Evolutionary conservation across 2,797 vertebrate species (phyloP).

Genomic region (Anguilla marmorata): DNA sequence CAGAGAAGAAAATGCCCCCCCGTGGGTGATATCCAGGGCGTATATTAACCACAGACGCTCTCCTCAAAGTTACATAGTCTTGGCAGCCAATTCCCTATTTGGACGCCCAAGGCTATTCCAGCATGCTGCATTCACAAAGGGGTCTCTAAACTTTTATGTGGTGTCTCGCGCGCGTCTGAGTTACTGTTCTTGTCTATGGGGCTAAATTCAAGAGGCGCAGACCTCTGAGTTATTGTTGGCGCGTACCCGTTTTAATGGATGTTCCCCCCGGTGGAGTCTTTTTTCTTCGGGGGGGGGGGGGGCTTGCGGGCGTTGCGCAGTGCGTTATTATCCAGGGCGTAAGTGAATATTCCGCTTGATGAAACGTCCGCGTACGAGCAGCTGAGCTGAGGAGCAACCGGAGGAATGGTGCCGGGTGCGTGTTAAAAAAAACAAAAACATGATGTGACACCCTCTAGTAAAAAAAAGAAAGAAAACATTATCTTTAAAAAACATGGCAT

Average conservation of each 20-base stretch:
- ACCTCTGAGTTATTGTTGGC: conserved; percentile 1
- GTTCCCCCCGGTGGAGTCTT: not conserved
- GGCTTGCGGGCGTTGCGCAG: not conserved
- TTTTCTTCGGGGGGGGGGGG: not conserved
- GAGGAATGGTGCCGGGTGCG: not conserved
- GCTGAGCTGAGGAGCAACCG: too few relatives aligned
- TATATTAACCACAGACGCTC: conserved; percentile 49
- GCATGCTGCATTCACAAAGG: conserved; percentile 40
- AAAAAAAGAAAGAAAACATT: not conserved
- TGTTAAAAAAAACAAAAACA: not conserved
- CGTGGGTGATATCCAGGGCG: conserved; percentile 24
- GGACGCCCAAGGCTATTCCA: conserved; percentile 42
- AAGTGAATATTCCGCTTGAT: not conserved
- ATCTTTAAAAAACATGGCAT: not conserved
- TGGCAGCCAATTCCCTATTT: conserved; percentile 37
- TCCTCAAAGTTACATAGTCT: conserved; percentile 53
- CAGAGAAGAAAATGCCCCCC: conserved; percentile 30
- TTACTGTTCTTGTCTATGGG: not conserved
- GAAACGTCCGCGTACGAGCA: too few relatives aligned
- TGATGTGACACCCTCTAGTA: too few relatives aligned
- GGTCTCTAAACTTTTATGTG: conserved; percentile 38
- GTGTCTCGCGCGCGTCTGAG: not conserved
- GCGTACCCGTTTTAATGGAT: not conserved
- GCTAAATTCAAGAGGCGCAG: not conserved
- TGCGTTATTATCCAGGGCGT: too few relatives aligned